Evolutionary conservation across 2,888 invertebrate genomes (phyloP), one percentile per base, ranked within the genome.

Genomic region (Drosophila seclusa): DNA sequence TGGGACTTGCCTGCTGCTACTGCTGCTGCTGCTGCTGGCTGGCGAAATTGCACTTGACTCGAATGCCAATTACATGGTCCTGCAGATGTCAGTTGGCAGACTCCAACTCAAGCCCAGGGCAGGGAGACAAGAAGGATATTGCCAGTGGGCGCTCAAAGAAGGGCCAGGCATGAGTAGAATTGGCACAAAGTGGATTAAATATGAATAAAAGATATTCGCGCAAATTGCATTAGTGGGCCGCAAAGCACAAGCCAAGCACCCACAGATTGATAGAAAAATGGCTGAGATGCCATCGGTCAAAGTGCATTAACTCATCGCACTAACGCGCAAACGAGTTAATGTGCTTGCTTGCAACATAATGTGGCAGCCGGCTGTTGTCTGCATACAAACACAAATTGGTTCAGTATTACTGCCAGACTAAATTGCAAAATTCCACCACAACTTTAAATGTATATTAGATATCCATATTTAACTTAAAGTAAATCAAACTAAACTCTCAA

Each of bases 1-100:
- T 62, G 68, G 61, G 48, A 72, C 45, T 24, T 45, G 45, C 42
- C 53, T 63, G 64, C 80, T 76, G 62, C 40, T 27, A 62, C 49
- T 32, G 40, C 65, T 62, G 49, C 80, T 76, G 62, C 34, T 27
- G 63, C 49, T 27, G 38, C 73, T 76, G 82, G 80, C 82, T 87
- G 76, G 74, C 89, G 62, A 83, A 90, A 90, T 88, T 87, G 90
- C 87, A 88, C 87, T 87, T 87, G 90, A 87, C 87, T 87, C 87
- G 83, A 87, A 87, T 87, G 87, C 87, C 87, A 87, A 87, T 87
- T 87, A 87, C 89, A 79, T 84, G 79, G 88, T 64, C 64, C 73
- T 87, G 84, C 78, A 84, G 84, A 80, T 89, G 85, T 80, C 85
- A 87, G 83, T 68, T 76, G 78, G 75, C 78, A 82, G 81, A 50